Evolutionary conservation across 2,113 vertebrate species (phyloP).

Genomic region (Morone chrysops): DNA sequence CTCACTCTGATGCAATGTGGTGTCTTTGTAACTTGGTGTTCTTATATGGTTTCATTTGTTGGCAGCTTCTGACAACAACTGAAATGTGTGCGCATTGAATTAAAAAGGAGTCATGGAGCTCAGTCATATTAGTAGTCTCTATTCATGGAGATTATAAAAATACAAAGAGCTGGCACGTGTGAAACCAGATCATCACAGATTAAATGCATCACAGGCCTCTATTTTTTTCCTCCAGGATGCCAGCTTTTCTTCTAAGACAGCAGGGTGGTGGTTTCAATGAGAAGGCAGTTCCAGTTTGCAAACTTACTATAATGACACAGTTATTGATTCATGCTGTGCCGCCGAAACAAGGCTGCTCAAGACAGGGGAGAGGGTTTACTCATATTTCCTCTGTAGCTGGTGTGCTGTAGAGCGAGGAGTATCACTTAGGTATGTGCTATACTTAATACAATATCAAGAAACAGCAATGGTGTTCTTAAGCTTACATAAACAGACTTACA

Average conservation of each 20-base stretch:
- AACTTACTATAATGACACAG: slow-evolving; percentile 34
- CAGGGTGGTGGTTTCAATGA: slow-evolving; percentile 7
- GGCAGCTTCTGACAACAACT: not conserved
- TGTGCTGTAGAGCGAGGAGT: slow-evolving; percentile 22
- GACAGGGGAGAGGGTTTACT: slow-evolving; percentile 40
- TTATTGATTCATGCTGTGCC: slow-evolving; percentile 50
- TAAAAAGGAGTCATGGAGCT: slow-evolving; percentile 9
- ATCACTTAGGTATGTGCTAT: slow-evolving; percentile 30
- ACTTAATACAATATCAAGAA: slow-evolving; percentile 26
- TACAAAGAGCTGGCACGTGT: not conserved
- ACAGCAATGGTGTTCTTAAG: not conserved
- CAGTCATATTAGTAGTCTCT: not conserved
- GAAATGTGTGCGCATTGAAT: slow-evolving; percentile 4
- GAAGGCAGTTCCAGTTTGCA: slow-evolving; percentile 10
- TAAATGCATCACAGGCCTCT: not conserved
- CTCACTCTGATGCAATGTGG: not conserved
- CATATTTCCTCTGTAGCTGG: slow-evolving; percentile 34
- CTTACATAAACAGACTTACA: not conserved
- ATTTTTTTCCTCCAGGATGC: not conserved
- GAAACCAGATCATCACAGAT: not conserved
- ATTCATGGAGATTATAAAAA: not conserved
- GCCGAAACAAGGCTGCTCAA: slow-evolving; percentile 34
- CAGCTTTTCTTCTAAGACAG: not conserved
- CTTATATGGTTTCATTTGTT: not conserved
- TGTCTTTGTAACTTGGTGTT: not conserved